Conservation (phyloP, 1,140 invertebrate genomes). For the Gyrodactylus bullatarudis region DNA sequence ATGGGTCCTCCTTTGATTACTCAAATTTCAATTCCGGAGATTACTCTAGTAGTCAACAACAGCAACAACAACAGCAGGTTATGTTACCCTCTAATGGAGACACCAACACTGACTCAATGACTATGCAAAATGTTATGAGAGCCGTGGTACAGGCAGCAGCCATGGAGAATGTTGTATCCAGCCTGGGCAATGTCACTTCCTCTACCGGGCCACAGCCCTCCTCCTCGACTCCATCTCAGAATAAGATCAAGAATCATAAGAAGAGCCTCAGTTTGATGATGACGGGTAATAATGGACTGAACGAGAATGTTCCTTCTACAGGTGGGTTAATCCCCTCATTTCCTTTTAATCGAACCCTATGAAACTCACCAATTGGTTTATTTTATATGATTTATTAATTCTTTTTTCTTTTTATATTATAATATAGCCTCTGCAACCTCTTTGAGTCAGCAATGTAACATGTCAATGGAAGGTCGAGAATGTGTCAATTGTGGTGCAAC, state of each 20-base stretch:
- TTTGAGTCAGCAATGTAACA: not conserved
- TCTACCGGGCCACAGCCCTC: not conserved
- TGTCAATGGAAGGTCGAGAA: not conserved
- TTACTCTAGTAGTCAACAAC: not conserved
- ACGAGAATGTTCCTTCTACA: too few relatives aligned
- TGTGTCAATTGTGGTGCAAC: constrained; percentile 22
- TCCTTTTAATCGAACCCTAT: too few relatives aligned
- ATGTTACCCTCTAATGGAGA: not conserved
- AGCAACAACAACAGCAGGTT: not conserved
- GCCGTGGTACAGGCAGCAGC: not conserved
- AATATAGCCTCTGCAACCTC: too few relatives aligned
- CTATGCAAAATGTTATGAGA: not conserved
- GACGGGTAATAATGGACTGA: too few relatives aligned
- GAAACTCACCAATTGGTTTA: too few relatives aligned
- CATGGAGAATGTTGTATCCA: not conserved
- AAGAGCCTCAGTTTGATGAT: too few relatives aligned
- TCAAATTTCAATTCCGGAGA: not conserved
- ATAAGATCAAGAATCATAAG: not conserved
- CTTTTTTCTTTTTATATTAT: too few relatives aligned
- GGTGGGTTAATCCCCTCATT: too few relatives aligned
- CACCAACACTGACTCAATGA: not conserved
- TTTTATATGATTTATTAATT: too few relatives aligned
- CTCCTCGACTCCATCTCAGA: not conserved
- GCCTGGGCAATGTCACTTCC: too few relatives aligned
- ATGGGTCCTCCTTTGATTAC: not conserved